These are phyloP conservation scores for Molossus molossus DNA, from an alignment of 2,797 vertebrate species.

Conservation along the genomic window DNA sequence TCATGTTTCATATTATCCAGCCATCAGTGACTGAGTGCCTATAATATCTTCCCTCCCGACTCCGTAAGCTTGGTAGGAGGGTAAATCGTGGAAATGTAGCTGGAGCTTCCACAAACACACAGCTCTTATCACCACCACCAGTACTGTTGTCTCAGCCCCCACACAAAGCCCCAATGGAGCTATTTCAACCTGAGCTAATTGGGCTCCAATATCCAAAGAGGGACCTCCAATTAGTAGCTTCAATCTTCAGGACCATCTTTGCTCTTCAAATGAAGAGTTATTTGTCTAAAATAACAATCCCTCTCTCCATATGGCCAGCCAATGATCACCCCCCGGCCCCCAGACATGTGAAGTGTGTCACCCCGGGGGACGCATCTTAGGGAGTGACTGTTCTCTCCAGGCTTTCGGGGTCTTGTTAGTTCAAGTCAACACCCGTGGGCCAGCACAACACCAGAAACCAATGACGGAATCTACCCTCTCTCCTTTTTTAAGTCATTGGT, in stretches of 20 bases:
- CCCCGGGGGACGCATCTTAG: not conserved
- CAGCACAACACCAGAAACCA: not conserved
- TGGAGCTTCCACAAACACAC: not conserved
- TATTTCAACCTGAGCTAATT: not conserved
- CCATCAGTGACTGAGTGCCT: not conserved
- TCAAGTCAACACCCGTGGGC: not conserved
- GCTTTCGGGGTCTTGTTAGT: not conserved
- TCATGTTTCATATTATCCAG: not conserved
- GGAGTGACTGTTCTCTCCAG: not conserved
- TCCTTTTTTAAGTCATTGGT: not conserved
- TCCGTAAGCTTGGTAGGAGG: not conserved
- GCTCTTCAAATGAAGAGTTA: not conserved
- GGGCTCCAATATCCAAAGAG: not conserved
- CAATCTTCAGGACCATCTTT: not conserved
- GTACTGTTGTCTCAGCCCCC: not conserved
- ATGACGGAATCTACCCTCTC: not conserved
- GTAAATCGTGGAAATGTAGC: not conserved
- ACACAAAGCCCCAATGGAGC: fast-evolving
- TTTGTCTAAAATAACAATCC: not conserved
- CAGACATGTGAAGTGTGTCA: not conserved
- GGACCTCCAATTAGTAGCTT: not conserved
- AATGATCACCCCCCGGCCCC: not conserved
- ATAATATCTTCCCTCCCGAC: not conserved
- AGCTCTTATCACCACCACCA: not conserved
- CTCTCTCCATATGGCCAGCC: not conserved